phyloP scores from a whole-genome alignment of 2,113 vertebrate genomes.

The Osmerus eperlanus region DNA sequence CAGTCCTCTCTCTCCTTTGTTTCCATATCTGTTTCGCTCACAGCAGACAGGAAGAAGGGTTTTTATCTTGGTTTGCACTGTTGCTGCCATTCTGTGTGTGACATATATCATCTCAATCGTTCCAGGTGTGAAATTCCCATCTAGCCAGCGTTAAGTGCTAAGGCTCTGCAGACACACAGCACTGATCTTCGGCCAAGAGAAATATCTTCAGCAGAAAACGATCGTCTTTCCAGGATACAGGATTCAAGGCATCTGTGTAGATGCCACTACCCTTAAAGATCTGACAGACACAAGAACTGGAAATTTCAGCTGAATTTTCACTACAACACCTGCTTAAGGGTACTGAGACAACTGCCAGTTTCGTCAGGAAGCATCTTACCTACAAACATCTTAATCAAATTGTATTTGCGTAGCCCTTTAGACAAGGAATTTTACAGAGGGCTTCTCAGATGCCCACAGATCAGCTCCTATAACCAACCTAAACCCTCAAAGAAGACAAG shows the following conservation, averaged over 20 bases:
- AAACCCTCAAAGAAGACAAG: too few relatives aligned
- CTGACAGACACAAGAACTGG: neutral
- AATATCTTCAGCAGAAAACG: conserved; percentile 29
- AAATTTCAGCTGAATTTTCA: neutral
- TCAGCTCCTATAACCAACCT: too few relatives aligned
- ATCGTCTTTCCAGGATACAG: conserved; percentile 2
- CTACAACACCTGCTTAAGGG: neutral
- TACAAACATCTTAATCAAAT: too few relatives aligned
- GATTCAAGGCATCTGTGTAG: conserved; percentile 23
- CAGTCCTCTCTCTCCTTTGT: neutral
- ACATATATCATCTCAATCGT: neutral
- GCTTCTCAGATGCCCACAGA: too few relatives aligned
- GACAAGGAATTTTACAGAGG: too few relatives aligned
- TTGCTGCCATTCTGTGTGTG: neutral
- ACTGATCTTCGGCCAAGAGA: conserved; percentile 42
- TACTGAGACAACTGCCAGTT: too few relatives aligned
- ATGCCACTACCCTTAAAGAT: conserved; percentile 17
- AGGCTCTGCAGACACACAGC: neutral
- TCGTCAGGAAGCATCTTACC: too few relatives aligned
- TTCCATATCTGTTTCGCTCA: neutral
- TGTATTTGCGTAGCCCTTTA: too few relatives aligned
- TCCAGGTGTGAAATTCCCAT: conserved; percentile 4
- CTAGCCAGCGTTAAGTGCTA: conserved; percentile 9
- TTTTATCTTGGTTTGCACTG: neutral
- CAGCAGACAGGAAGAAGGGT: neutral